Conservation (phyloP, 2,797 vertebrate species). For the Apogon hyalosoma region DNA sequence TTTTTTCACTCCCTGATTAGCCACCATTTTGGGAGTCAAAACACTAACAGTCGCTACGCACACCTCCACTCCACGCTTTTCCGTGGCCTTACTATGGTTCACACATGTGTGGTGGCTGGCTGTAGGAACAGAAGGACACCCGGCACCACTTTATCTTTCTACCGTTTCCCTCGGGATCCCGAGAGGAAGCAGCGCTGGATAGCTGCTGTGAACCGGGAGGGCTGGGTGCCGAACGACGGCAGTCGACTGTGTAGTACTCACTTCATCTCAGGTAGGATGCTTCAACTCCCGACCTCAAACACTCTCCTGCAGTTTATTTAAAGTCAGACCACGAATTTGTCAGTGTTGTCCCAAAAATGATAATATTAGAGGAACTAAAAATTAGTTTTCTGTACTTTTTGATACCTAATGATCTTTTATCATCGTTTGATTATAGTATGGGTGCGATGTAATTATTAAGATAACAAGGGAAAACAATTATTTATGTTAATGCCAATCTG, state of each 20-base stretch:
- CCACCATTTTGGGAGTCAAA: conserved; percentile 88
- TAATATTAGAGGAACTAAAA: accelerated
- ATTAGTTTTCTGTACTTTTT: neutral
- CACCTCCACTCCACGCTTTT: conserved; percentile 45
- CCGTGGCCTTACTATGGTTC: conserved; percentile 81
- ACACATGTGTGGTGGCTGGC: conserved; percentile 85
- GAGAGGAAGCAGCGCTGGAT: conserved; percentile 85
- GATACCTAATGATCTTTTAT: too few relatives aligned
- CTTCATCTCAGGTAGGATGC: conserved; percentile 82
- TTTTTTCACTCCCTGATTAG: conserved; percentile 19
- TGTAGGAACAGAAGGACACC: conserved; percentile 84
- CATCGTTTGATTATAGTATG: too few relatives aligned
- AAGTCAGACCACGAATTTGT: too few relatives aligned
- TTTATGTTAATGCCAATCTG: too few relatives aligned
- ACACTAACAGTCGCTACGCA: conserved; percentile 38
- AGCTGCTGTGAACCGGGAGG: conserved; percentile 82
- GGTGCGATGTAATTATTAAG: too few relatives aligned
- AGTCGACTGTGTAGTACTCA: conserved; percentile 84
- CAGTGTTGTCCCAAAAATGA: too few relatives aligned
- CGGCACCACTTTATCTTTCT: conserved; percentile 81
- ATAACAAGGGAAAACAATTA: too few relatives aligned
- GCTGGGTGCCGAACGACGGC: conserved; percentile 84
- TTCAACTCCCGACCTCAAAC: neutral
- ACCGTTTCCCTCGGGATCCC: conserved; percentile 84
- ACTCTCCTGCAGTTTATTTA: neutral